Conservation (phyloP, 2,113 vertebrate species). For the Psittacus erithacus region DNA sequence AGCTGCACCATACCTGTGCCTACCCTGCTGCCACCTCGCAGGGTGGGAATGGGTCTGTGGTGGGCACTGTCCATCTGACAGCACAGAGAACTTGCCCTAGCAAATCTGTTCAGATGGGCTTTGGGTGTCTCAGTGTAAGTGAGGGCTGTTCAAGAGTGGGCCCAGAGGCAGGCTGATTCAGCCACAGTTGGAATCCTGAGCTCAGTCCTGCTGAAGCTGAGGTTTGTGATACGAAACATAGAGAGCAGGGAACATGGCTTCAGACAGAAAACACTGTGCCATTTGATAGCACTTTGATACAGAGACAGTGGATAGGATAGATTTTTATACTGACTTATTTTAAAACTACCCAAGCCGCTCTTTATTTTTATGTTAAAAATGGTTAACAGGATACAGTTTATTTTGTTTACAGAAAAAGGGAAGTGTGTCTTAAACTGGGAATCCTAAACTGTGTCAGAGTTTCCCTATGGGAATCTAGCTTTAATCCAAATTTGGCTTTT, state of each 20-base stretch:
- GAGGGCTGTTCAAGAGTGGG: neutral
- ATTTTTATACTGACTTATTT: slow-evolving; percentile 36
- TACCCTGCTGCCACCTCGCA: accelerated
- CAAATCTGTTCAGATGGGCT: accelerated
- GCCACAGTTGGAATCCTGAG: neutral
- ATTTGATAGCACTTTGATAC: neutral
- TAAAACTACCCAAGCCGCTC: neutral
- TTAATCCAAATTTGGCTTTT: neutral
- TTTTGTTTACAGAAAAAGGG: slow-evolving; percentile 57
- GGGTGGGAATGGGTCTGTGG: accelerated
- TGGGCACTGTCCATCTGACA: no score
- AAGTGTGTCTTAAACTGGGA: slow-evolving; percentile 18
- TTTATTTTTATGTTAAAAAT: slow-evolving; percentile 28
- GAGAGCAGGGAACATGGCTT: neutral
- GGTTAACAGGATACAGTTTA: slow-evolving; percentile 37
- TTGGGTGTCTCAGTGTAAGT: neutral
- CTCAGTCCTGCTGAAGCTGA: neutral
- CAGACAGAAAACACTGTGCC: neutral
- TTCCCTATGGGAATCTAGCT: slow-evolving; percentile 13
- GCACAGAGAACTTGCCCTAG: neutral
- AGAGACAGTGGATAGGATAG: neutral
- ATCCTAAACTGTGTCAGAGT: neutral
- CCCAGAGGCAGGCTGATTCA: neutral
- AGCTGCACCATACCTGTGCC: neutral
- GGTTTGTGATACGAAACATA: neutral